Percentiles rank a stretch among this genome's conserved stretches.
Evolutionary conservation across 1,140 invertebrate species (phyloP).

Genomic region (Drosophila guanche): DNA sequence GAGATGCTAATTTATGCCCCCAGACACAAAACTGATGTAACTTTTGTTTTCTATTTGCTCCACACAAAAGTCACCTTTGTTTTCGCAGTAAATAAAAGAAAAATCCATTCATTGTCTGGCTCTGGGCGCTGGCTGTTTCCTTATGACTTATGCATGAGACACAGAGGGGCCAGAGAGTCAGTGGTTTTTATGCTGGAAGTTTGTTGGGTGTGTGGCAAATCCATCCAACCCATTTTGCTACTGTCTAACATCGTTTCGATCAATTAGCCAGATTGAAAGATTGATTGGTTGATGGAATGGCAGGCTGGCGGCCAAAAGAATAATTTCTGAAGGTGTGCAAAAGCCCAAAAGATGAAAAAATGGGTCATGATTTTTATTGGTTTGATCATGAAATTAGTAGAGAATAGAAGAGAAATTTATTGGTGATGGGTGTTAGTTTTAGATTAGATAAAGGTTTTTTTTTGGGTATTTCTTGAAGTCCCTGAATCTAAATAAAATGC

Average conservation of each 20-base stretch:
- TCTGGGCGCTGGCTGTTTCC: slow-evolving; percentile 56
- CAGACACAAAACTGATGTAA: slow-evolving; percentile 63
- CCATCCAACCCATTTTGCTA: slow-evolving; percentile 21
- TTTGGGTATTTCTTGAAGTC: too few relatives aligned
- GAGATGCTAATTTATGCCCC: slow-evolving; percentile 70
- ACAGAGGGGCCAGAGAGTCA: too few relatives aligned
- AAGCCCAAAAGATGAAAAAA: too few relatives aligned
- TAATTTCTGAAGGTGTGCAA: too few relatives aligned
- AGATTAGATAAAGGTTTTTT: too few relatives aligned
- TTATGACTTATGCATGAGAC: slow-evolving; percentile 73
- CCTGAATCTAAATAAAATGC: too few relatives aligned
- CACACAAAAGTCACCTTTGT: slow-evolving; percentile 69
- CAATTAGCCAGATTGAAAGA: slow-evolving; percentile 34
- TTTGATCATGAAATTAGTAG: too few relatives aligned
- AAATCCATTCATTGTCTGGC: slow-evolving; percentile 36
- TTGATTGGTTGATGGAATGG: slow-evolving; percentile 8
- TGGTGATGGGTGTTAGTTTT: too few relatives aligned
- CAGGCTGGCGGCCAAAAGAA: too few relatives aligned
- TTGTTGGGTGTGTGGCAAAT: slow-evolving; percentile 15
- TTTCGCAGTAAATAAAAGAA: slow-evolving; percentile 69
- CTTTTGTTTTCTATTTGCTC: slow-evolving; percentile 73
- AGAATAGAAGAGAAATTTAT: too few relatives aligned
- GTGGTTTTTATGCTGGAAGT: slow-evolving; percentile 32
- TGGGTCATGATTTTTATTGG: too few relatives aligned
- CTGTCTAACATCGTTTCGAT: slow-evolving; percentile 20